Evolutionary conservation across 2,113 vertebrate species (phyloP).

Genomic region (Paratilapia polleni): DNA sequence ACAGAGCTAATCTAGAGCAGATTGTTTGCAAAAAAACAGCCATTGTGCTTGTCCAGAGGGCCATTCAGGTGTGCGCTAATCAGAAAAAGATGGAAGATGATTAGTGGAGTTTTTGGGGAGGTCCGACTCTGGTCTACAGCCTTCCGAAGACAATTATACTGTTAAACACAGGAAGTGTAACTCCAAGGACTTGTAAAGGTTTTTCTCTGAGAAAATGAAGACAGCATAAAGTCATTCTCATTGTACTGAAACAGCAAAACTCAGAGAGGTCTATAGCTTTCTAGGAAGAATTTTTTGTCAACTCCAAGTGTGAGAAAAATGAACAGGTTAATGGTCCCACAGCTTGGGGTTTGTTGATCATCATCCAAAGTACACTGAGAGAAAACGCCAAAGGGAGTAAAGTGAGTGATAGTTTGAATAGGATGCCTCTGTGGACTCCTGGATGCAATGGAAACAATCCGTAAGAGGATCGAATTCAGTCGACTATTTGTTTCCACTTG

Average conservation of each 20-base stretch:
- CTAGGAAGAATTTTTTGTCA: constrained; percentile 10
- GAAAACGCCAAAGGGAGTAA: constrained; percentile 28
- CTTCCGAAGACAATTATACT: constrained; percentile 61
- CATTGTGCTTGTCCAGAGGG: constrained; percentile 43
- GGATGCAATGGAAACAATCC: constrained; percentile 55
- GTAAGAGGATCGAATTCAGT: not conserved
- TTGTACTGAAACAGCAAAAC: constrained; percentile 15
- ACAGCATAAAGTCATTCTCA: constrained; percentile 9
- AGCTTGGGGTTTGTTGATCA: constrained; percentile 45
- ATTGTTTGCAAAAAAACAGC: constrained; percentile 2
- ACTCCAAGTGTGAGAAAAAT: constrained; percentile 59
- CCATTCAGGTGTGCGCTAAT: constrained; percentile 69
- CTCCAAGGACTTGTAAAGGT: constrained; percentile 55
- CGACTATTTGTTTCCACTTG: constrained; percentile 16
- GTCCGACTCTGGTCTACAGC: constrained; percentile 39
- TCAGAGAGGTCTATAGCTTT: not conserved
- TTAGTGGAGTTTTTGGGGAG: constrained; percentile 45
- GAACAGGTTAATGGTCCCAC: constrained; percentile 54
- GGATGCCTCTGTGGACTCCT: constrained; percentile 41
- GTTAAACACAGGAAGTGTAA: constrained; percentile 71
- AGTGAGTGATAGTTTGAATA: constrained; percentile 45
- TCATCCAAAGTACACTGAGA: constrained; percentile 51
- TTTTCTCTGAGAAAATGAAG: constrained; percentile 28
- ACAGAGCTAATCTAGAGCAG: constrained; percentile 59
- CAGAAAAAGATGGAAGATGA: constrained; percentile 66